These are phyloP conservation scores for Ceramica pisi DNA, from an alignment of 2,888 invertebrate genomes.

Conservation along the genomic window DNA sequence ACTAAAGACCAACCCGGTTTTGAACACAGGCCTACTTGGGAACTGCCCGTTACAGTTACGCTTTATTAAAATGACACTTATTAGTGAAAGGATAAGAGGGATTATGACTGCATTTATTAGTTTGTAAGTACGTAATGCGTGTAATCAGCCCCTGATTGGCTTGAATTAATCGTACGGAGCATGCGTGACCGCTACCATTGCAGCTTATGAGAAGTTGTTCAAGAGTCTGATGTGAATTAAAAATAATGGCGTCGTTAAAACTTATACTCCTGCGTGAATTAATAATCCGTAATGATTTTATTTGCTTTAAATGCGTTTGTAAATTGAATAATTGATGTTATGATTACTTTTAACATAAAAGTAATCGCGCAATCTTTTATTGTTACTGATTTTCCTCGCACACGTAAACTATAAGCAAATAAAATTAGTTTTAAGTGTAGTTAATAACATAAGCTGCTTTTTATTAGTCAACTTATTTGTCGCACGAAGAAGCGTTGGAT, in stretches of 20 bases:
- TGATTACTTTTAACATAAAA: slow-evolving; percentile 39
- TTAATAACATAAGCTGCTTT: background rate
- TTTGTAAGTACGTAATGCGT: slow-evolving; percentile 86
- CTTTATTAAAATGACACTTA: slow-evolving; percentile 69
- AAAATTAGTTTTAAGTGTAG: background rate
- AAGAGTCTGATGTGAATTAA: slow-evolving; percentile 83
- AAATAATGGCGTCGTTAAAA: slow-evolving; percentile 89
- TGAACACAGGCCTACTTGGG: slow-evolving; percentile 64
- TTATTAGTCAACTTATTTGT: background rate
- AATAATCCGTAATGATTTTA: slow-evolving; percentile 71
- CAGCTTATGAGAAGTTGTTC: slow-evolving; percentile 85
- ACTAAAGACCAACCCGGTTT: slow-evolving; percentile 79
- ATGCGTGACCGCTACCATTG: slow-evolving; percentile 89
- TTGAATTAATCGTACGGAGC: slow-evolving; percentile 88
- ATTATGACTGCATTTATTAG: slow-evolving; percentile 67
- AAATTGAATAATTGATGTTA: slow-evolving; percentile 63
- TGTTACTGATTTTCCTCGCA: slow-evolving; percentile 33
- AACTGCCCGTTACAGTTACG: slow-evolving; percentile 17
- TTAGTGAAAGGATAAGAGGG: slow-evolving; percentile 63
- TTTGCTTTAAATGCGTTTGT: slow-evolving; percentile 72
- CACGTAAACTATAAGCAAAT: slow-evolving; percentile 2
- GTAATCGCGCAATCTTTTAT: slow-evolving; percentile 30
- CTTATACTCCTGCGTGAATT: slow-evolving; percentile 80
- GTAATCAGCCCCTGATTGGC: slow-evolving; percentile 90
- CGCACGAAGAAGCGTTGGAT: background rate